Percentiles rank a stretch among this genome's conserved stretches.
Evolutionary conservation across 2,888 invertebrate genomes (phyloP).

Genomic region (Lysandra bellargus): DNA sequence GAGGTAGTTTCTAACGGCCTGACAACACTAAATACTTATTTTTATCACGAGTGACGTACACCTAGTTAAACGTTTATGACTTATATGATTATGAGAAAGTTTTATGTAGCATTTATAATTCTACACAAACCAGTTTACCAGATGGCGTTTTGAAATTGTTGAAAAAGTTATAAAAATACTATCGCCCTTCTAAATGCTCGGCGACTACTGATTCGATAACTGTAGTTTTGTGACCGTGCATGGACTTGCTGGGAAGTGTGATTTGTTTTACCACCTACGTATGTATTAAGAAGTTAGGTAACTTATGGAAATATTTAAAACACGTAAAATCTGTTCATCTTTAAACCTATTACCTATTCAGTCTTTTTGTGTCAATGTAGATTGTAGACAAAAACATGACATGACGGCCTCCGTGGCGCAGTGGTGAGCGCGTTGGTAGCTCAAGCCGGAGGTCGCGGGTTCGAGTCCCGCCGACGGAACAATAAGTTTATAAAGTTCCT

Average conservation of each 20-base stretch:
- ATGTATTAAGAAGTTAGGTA: background rate
- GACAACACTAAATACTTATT: background rate
- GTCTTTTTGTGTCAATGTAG: no score
- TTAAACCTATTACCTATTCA: no score
- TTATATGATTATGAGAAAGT: constrained; percentile 29
- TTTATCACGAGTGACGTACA: background rate
- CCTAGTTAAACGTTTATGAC: background rate
- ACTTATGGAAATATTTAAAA: no score
- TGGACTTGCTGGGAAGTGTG: background rate
- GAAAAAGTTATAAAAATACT: constrained; percentile 10
- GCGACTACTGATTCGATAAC: background rate
- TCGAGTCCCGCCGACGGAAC: background rate
- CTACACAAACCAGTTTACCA: constrained; percentile 1
- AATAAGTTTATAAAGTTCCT: background rate
- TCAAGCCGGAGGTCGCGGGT: no score
- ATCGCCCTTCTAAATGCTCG: background rate
- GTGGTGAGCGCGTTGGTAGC: no score
- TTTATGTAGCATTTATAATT: constrained; percentile 19
- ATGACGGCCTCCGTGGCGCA: no score
- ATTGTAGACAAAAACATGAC: no score
- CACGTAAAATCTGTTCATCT: no score
- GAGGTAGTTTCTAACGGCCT: background rate
- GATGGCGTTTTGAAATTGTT: constrained; percentile 4
- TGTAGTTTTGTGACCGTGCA: background rate
- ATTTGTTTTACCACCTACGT: background rate